phyloP scores from a whole-genome alignment of 2,113 vertebrate genomes.

The Platysteira castanea region DNA sequence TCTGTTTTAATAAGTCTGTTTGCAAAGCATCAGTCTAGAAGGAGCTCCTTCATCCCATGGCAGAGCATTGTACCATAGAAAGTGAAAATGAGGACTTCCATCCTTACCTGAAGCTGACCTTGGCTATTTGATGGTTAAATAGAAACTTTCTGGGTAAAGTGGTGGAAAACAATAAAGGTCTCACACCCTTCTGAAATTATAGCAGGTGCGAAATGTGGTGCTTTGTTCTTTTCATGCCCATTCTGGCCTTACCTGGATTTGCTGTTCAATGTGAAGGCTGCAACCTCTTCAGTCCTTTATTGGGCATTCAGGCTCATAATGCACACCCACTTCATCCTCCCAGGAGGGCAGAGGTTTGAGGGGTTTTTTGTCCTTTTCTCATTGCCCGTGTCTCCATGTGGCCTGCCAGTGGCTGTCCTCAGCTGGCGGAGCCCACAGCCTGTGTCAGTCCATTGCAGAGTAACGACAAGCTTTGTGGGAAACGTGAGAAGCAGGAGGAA shows the following conservation, averaged over 20 bases:
- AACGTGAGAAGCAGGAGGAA: not conserved
- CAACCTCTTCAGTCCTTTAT: not conserved
- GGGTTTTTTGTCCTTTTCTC: not conserved
- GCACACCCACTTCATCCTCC: not conserved
- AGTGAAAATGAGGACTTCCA: not conserved
- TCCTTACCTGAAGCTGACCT: not conserved
- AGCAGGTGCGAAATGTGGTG: not conserved
- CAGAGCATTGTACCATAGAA: not conserved
- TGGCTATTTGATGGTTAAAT: not conserved
- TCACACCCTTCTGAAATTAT: not conserved
- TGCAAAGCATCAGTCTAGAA: not conserved
- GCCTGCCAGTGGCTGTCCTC: not conserved
- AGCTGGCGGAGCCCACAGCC: not conserved
- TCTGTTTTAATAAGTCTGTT: not conserved
- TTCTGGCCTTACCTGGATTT: not conserved
- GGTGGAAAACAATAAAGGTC: not conserved
- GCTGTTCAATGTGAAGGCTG: not conserved
- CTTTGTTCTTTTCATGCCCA: not conserved
- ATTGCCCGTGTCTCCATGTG: not conserved
- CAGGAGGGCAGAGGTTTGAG: not conserved
- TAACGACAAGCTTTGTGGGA: not conserved
- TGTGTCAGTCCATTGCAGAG: accelerated
- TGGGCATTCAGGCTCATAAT: not conserved
- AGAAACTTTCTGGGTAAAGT: not conserved
- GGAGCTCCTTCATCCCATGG: not conserved